Percentiles rank a stretch among this genome's conserved stretches.
Evolutionary conservation across 37 sponge, comb jelly and placozoan genomes (phyloP).

Genomic region (Axinella damicornis): DNA sequence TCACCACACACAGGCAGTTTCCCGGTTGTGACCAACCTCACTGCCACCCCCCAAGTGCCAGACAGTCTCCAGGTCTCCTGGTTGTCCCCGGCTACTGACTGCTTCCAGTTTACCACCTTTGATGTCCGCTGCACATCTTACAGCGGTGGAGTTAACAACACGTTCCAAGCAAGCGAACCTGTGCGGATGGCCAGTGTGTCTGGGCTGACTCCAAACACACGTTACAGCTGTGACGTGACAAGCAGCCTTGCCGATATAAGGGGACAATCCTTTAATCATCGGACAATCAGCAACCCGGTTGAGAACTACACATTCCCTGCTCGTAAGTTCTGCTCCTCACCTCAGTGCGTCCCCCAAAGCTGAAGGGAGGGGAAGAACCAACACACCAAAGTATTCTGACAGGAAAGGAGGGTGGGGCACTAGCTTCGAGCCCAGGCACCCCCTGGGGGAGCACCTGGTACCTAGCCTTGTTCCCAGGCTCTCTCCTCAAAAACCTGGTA

Average conservation of each 20-base stretch:
- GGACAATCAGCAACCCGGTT: background rate
- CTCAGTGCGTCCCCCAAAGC: too few species aligned
- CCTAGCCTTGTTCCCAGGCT: background rate
- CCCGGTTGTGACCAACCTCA: too few species aligned
- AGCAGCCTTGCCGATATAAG: background rate
- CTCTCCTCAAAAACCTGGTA: background rate
- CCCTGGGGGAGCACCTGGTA: too few species aligned
- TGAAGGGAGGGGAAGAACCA: too few species aligned
- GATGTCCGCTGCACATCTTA: background rate
- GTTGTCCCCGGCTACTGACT: background rate
- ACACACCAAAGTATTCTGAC: too few species aligned
- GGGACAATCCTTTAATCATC: background rate
- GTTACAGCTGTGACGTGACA: slow-evolving; percentile 29
- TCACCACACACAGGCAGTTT: too few species aligned
- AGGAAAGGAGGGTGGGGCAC: too few species aligned
- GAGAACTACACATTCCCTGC: slow-evolving; percentile 12
- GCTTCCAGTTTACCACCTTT: slow-evolving; percentile 7
- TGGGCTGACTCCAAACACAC: slow-evolving; percentile 22
- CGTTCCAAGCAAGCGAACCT: background rate
- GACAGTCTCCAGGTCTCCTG: background rate
- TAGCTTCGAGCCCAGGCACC: too few species aligned
- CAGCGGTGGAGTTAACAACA: too few species aligned
- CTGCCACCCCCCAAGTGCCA: too few species aligned
- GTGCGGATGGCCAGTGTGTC: background rate
- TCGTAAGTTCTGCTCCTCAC: too few species aligned